Base-by-base conservation (phyloP, 2,113 vertebrate genomes). In the Myxocyprinus asiaticus region DNA sequence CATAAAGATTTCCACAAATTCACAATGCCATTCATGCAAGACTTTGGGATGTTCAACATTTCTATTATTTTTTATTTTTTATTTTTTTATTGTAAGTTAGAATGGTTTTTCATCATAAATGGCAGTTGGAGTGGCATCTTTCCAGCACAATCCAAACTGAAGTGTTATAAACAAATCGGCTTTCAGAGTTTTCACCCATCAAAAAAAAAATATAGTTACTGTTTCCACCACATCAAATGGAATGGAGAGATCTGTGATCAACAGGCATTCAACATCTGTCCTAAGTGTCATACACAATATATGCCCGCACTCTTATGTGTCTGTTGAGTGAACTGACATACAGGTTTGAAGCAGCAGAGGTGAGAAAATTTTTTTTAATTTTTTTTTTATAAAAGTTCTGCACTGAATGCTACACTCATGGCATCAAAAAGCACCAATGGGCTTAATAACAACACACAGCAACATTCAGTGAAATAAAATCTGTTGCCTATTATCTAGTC, bases 171-270 rank as follows among this genome's bases (percentile, higher is more conserved):
- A 33, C 48, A 64, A 72, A 58, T 17, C 4, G 11, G 7, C 47
- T 11, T 71, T 71, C 58, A 58, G 2, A 71, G 14, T 62, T 61
- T 33, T 47, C 56, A 3, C n/a, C 43, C 6, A 61, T 73, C 11
- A 42, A 61, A 61, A 73, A 58, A 15, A 53, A 1, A 1, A 5
- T 9, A 50, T 0, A 4, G 33, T 22, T 22, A 11, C 9, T 7
- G 4, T 75, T 79, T 74, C 65, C 80, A 81, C 43, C 76, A 84
- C 82, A 88, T 88, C 85, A 90, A 89, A 88, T 75, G 66, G 85
- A 89, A 88, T 85, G 76, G 65, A 78, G 53, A 72, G 53, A 53
- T 79, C 81, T 33, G 22, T 33, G 22, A 33, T 88, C 88, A 86
- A 67, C 74, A 80, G 75, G 45, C 73, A 69, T 82, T 81, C 10